Evolutionary conservation across 2,113 vertebrate species (phyloP).

Genomic region (Rhea americana): DNA sequence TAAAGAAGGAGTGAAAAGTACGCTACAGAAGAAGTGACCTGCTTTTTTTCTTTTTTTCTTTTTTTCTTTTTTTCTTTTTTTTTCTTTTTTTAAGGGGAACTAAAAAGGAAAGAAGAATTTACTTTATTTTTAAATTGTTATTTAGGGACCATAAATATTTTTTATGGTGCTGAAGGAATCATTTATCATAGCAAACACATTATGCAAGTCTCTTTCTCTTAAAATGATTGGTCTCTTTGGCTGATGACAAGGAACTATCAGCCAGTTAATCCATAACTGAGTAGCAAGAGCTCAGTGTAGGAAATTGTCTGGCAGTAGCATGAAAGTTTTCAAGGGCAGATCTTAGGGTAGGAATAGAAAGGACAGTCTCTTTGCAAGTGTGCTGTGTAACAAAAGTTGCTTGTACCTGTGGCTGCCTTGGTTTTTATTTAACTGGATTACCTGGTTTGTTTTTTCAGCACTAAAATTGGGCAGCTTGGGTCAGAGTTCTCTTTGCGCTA

Average conservation of each 20-base stretch:
- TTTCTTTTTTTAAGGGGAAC: background rate
- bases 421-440: background rate
- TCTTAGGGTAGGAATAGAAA: background rate
- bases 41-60: fast-evolving
- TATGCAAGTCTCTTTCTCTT: conserved; percentile 30
- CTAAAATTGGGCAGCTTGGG: background rate
- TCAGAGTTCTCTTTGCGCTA: background rate
- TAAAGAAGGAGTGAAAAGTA: background rate
- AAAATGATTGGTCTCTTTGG: conserved; percentile 12
- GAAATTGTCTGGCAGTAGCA: conserved; percentile 19
- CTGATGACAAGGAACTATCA: conserved; percentile 49
- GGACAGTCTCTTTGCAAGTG: background rate
- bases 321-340: background rate
- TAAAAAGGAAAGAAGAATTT: background rate
- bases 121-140: conserved; percentile 34
- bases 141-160: conserved; percentile 46
- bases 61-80: fast-evolving
- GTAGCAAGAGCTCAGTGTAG: background rate
- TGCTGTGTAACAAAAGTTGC: background rate
- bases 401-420: background rate
- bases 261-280: conserved; percentile 37
- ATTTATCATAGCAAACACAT: conserved; percentile 30
- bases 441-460: background rate
- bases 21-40: background rate
- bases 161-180: conserved; percentile 7